phyloP scores from a whole-genome alignment of 2,113 vertebrate species.

The Amphiprion percula region DNA sequence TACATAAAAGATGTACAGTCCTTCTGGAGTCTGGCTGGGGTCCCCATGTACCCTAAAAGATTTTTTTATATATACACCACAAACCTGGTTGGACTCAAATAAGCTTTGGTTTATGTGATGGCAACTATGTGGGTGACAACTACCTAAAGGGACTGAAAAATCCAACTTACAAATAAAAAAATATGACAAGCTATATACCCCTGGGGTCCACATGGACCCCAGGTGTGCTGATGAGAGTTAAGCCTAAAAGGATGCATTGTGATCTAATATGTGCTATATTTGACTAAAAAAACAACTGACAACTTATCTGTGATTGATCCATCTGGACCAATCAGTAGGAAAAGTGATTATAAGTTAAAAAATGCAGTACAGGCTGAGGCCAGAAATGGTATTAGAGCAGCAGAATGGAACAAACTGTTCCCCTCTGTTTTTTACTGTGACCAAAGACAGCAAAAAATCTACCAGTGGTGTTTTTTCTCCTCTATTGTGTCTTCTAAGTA shows the following conservation, averaged over 20 bases:
- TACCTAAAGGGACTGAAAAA: too few species aligned
- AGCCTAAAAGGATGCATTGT: not conserved
- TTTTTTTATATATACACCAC: too few species aligned
- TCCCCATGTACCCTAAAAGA: too few species aligned
- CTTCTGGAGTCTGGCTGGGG: too few species aligned
- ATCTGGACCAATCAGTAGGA: not conserved
- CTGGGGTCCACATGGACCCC: too few species aligned
- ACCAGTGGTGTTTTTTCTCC: constrained; percentile 15
- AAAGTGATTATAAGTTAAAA: not conserved
- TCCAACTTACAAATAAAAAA: too few species aligned
- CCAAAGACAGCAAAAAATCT: not conserved
- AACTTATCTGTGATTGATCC: not conserved
- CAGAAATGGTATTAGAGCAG: not conserved
- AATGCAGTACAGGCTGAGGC: not conserved
- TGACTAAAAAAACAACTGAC: not conserved
- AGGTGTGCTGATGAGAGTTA: not conserved
- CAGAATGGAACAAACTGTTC: not conserved
- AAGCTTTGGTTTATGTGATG: too few species aligned
- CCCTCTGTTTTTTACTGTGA: not conserved
- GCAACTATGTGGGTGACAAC: too few species aligned
- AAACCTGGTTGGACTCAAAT: too few species aligned
- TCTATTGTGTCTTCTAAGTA: constrained; percentile 27
- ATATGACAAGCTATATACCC: too few species aligned
- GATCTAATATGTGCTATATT: not conserved
- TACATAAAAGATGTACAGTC: too few species aligned